phyloP scores from a whole-genome alignment of 2,888 invertebrate species.

The Nowickia ferox region DNA sequence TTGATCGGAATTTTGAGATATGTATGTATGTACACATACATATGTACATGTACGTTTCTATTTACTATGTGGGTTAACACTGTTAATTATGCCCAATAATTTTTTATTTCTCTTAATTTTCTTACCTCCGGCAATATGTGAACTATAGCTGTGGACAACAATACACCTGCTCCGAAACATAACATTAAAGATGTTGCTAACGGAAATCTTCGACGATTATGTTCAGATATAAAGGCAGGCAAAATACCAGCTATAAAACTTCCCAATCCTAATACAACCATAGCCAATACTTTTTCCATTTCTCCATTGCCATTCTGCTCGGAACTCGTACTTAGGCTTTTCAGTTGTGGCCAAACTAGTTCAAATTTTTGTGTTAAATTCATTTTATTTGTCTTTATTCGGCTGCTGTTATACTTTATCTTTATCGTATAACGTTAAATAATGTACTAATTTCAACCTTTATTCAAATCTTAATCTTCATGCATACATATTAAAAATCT shows the following conservation, averaged over 20 bases:
- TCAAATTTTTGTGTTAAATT: slow-evolving; percentile 67
- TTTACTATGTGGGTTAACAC: too few relatives aligned
- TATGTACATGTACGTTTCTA: not conserved
- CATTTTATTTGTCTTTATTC: slow-evolving; percentile 25
- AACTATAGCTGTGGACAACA: slow-evolving; percentile 89
- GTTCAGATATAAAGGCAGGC: slow-evolving; percentile 87
- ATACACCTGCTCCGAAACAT: slow-evolving; percentile 92
- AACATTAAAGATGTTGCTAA: slow-evolving; percentile 87
- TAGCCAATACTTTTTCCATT: slow-evolving; percentile 86
- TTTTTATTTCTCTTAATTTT: not conserved
- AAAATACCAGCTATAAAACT: slow-evolving; percentile 89
- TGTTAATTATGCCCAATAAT: too few relatives aligned
- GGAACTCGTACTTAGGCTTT: slow-evolving; percentile 23
- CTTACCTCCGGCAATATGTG: slow-evolving; percentile 92
- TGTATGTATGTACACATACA: not conserved
- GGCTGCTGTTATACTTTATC: not conserved
- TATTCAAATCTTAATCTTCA: not conserved
- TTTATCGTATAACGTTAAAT: slow-evolving; percentile 30
- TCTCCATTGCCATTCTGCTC: slow-evolving; percentile 74
- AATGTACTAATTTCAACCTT: slow-evolving; percentile 16
- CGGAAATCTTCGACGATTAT: slow-evolving; percentile 85
- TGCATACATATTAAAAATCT: not conserved
- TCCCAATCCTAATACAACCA: slow-evolving; percentile 87
- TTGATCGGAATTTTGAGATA: not conserved
- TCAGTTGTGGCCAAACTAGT: slow-evolving; percentile 59